Percentiles rank a stretch among this genome's conserved stretches.
Evolutionary conservation across 53 echinoderm and acorn worm genomes (phyloP).

Genomic region (Actinopyga echinites): DNA sequence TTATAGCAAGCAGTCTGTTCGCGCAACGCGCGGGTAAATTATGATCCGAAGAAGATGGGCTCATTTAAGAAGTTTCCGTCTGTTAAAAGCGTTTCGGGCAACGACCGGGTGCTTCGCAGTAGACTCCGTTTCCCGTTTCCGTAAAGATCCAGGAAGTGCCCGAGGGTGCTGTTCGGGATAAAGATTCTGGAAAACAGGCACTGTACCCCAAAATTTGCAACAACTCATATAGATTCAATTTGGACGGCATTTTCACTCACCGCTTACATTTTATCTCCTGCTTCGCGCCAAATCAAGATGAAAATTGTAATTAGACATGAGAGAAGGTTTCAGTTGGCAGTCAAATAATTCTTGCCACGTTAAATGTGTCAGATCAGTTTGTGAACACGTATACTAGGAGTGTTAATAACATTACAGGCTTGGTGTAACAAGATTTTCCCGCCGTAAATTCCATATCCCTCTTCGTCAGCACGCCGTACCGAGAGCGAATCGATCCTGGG

Average conservation of each 20-base stretch:
- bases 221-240: constrained; percentile 43
- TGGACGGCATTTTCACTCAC: constrained; percentile 31
- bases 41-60: constrained; percentile 28
- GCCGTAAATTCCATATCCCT: not conserved
- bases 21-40: constrained; percentile 36
- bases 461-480: not conserved
- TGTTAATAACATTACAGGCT: constrained; percentile 20
- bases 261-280: constrained; percentile 4
- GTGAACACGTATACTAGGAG: constrained; percentile 24
- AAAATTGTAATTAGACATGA: constrained; percentile 26
- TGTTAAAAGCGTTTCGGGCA: constrained; percentile 42
- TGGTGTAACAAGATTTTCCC: constrained; percentile 1
- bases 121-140: constrained; percentile 33
- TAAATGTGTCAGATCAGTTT: constrained; percentile 33
- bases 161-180: constrained; percentile 32
- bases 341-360: not conserved
- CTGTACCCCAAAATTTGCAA: constrained; percentile 39
- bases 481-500: too few relatives aligned
- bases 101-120: constrained; percentile 34
- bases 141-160: constrained; percentile 28
- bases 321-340: not conserved
- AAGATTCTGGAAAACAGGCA: not conserved
- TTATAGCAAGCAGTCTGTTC: constrained; percentile 7
- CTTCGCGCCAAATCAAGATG: too few relatives aligned
- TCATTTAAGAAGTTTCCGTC: constrained; percentile 34